Conservation (phyloP, 2,888 invertebrate species). For the Criorhina ranunculi region DNA sequence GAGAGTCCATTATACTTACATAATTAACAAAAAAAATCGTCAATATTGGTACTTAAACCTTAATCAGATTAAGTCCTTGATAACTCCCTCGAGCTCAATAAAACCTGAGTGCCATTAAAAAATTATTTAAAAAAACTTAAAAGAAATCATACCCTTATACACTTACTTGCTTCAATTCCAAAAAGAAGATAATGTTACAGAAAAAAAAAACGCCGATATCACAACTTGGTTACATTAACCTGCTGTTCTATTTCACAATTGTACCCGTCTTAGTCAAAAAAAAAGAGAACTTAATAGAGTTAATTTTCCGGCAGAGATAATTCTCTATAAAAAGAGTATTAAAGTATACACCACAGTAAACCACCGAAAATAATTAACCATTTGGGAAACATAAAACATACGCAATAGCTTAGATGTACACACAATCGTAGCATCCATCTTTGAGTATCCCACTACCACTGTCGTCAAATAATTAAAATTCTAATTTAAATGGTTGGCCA, state of each 20-base stretch:
- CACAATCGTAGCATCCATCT: conserved; percentile 68
- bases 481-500: conserved; percentile 76
- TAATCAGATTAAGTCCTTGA: conserved; percentile 16
- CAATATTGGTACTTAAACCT: conserved; percentile 7
- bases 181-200: conserved; percentile 17
- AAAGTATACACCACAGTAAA: conserved; percentile 27
- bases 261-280: conserved; percentile 63
- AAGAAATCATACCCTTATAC: conserved; percentile 21
- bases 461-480: conserved; percentile 76
- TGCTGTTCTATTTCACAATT: conserved; percentile 32
- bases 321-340: conserved; percentile 56
- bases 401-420: conserved; percentile 42
- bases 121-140: conserved; percentile 5
- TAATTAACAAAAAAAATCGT: not conserved
- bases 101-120: conserved; percentile 13
- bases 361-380: conserved; percentile 73
- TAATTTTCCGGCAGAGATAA: conserved; percentile 74
- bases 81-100: conserved; percentile 21
- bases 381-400: conserved; percentile 69
- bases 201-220: not conserved
- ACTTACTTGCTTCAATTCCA: conserved; percentile 5
- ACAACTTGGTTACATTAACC: conserved; percentile 27
- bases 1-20: too few relatives aligned
- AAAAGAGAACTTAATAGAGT: conserved; percentile 70
- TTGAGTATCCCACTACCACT: conserved; percentile 61